Percentiles rank a stretch among this genome's conserved stretches.
Conservation (phyloP, 2,888 invertebrate genomes). For the Thyatira batis region DNA sequence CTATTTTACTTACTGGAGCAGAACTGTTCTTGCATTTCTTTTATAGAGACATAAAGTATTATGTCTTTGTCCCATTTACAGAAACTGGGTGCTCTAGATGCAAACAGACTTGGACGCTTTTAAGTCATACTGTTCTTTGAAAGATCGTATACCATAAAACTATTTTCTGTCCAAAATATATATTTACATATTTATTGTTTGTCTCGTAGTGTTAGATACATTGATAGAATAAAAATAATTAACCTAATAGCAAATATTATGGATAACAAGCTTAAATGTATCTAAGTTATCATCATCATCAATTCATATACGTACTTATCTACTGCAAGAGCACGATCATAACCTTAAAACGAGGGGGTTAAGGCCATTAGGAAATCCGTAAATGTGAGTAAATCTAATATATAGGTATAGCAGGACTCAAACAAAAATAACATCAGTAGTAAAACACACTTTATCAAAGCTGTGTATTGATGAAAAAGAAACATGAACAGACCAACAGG, state of each 20-base stretch:
- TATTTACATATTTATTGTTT: neutral
- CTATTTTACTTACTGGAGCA: neutral
- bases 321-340: no score
- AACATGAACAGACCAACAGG: neutral
- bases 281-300: no score
- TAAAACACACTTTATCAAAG: no score
- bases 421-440: no score
- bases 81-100: slow-evolving; percentile 5
- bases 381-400: no score
- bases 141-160: neutral
- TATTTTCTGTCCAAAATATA: neutral
- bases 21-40: neutral
- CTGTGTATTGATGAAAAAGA: neutral
- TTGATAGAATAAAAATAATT: no score
- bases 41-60: neutral
- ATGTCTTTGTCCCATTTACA: slow-evolving; percentile 2
- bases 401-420: no score
- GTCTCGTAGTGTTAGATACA: neutral
- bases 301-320: no score
- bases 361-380: no score
- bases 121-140: neutral
- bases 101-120: neutral
- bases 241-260: no score
- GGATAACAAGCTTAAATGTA: no score
- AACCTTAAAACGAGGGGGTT: no score